These are phyloP conservation scores for Heteronetta atricapilla DNA, from an alignment of 2,113 vertebrate species.

Conservation along the genomic window DNA sequence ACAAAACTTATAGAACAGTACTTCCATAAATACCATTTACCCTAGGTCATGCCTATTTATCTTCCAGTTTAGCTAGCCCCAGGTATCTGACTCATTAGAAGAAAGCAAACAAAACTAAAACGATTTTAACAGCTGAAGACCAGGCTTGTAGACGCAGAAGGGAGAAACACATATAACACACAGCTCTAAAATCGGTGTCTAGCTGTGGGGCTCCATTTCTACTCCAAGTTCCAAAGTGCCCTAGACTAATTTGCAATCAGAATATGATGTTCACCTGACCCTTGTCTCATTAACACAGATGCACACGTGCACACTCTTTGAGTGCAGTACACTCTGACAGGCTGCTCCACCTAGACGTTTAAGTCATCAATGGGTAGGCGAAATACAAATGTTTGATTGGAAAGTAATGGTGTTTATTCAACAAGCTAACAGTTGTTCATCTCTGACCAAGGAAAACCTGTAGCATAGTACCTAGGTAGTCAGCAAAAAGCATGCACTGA, in stretches of 20 bases:
- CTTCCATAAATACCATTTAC: background rate
- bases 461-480: background rate
- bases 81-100: background rate
- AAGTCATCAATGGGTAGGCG: background rate
- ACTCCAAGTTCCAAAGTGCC: background rate
- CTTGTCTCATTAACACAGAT: background rate
- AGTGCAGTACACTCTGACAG: background rate
- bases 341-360: background rate
- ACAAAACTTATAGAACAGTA: background rate
- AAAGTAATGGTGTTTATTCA: background rate
- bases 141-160: background rate
- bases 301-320: rapidly evolving
- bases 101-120: background rate
- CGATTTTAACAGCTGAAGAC: background rate
- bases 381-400: background rate
- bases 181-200: background rate
- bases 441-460: background rate
- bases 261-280: background rate
- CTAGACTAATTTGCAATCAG: background rate
- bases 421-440: background rate
- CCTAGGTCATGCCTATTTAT: background rate
- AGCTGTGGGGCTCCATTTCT: background rate
- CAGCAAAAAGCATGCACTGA: background rate
- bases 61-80: background rate
- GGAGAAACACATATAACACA: background rate